These are phyloP conservation scores for Nipponacmea schrenckii DNA, from an alignment of 2,888 invertebrate species.

Conservation along the genomic window DNA sequence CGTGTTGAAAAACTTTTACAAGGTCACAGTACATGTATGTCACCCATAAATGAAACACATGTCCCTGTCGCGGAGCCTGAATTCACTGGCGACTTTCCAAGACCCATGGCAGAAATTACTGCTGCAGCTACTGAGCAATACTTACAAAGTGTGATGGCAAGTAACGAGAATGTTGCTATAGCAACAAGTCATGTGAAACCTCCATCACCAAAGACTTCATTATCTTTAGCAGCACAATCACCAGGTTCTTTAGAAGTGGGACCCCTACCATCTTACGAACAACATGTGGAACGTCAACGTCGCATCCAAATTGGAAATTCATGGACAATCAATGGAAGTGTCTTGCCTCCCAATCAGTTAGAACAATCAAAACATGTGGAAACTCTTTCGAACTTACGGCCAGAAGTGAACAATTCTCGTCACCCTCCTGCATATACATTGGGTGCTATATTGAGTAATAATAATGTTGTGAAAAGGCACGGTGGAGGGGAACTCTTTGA, in stretches of 20 bases:
- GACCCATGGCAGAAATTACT: conserved; percentile 74
- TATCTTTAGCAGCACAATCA: conserved; percentile 76
- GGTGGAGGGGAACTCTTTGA: conserved; percentile 28
- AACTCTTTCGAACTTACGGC: conserved; percentile 11
- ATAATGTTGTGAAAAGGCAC: conserved; percentile 10
- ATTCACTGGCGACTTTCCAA: background rate
- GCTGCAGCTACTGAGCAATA: conserved; percentile 71
- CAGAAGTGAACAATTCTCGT: conserved; percentile 4
- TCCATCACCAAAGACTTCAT: conserved; percentile 46
- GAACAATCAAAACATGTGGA: conserved; percentile 22
- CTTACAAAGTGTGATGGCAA: conserved; percentile 73
- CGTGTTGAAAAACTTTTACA: conserved; percentile 79
- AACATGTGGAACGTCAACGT: conserved; percentile 64
- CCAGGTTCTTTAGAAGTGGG: conserved; percentile 80
- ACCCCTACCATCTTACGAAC: conserved; percentile 75
- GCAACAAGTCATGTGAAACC: conserved; percentile 28
- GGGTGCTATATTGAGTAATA: conserved; percentile 9
- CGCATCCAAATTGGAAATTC: conserved; percentile 12
- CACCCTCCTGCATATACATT: conserved; percentile 4
- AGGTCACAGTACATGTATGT: conserved; percentile 53
- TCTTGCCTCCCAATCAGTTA: background rate
- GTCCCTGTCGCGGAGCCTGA: conserved; percentile 24
- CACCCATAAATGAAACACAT: conserved; percentile 52
- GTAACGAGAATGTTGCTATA: conserved; percentile 37
- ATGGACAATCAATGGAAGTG: background rate